Evolutionary conservation across 2,888 invertebrate genomes (phyloP), one percentile per base, ranked within the genome.

Genomic region (Xanthia togata): DNA sequence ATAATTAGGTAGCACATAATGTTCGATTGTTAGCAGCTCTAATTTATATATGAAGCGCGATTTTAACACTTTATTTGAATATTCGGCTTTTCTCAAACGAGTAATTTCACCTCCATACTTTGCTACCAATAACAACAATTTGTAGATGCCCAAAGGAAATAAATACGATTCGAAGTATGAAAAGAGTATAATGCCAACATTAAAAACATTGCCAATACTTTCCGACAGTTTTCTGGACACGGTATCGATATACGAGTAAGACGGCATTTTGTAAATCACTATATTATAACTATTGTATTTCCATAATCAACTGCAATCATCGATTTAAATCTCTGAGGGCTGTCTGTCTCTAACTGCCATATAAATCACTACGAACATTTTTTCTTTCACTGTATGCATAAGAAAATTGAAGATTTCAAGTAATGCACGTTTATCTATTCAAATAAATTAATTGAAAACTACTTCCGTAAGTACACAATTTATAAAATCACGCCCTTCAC

Each of bases 91-190:
- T 68, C 64, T 65, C 59, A 82, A 47, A 87, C 64, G 53, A 82
- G 44, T 14, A 72, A 85, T 4, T 87, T 76, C 23, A 41, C 90
- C 88, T 47, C 91, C 87, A 83, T 91, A 93, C 80, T 92, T 93
- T 17, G 91, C 90, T 9, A 92, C 69, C 4, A 94, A 82, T 41
- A 94, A 83, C 76, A 94, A 90, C 92, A 93, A 94, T 84, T 93
- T 94, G 47, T 94, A 83, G 44, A 94, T 77, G 11, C 91, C 88
- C 67, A 93, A 89, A 5, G 93, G 93, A 55, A 92, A 91, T 75
- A 93, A 81, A 76, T 93, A 93, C 0, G 92, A 90, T 82, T 94
- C 94, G 4, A 94, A 83, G 64, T 93, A 90, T 20, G 92, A 89
- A 60, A 93, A 87, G 11, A 85, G 41, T 59, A 79, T 55, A 26